A percentile compares a stretch with the other conserved stretches of the same genome.
Evolutionary conservation across 2,797 vertebrate genomes (phyloP).

Genomic region (Coccyzus lansbergi): DNA sequence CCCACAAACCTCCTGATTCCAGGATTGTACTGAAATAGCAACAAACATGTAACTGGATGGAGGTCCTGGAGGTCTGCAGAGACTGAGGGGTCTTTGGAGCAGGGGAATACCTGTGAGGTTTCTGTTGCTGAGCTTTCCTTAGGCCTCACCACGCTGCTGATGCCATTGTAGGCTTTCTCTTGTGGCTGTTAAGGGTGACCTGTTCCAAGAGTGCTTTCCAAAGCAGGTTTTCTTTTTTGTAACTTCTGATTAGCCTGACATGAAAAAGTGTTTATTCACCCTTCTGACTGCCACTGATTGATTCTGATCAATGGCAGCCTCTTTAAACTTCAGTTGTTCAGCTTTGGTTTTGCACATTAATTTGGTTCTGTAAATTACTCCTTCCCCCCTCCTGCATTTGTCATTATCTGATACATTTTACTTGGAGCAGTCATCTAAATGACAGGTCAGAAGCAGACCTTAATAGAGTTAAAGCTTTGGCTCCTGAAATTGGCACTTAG

Average conservation of each 20-base stretch:
- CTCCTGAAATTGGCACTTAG: background rate
- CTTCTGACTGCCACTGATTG: background rate
- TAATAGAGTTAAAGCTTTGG: background rate
- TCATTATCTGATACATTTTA: background rate
- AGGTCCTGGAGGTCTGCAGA: background rate
- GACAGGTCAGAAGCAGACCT: background rate
- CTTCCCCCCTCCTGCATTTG: background rate
- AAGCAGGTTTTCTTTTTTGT: constrained; percentile 14
- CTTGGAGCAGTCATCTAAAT: background rate
- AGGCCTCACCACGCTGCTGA: background rate
- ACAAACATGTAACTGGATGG: background rate
- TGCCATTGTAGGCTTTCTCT: background rate
- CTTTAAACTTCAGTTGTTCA: background rate
- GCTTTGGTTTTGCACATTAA: background rate
- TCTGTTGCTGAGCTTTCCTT: background rate
- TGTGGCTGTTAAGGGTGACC: background rate
- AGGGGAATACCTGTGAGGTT: background rate
- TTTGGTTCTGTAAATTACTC: background rate
- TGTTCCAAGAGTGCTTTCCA: constrained; percentile 15
- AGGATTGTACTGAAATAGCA: background rate
- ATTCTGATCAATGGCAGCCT: background rate
- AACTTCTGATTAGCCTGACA: background rate
- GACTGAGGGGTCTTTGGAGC: background rate
- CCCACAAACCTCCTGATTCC: background rate
- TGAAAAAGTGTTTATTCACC: background rate